phyloP scores from a whole-genome alignment of 2,888 invertebrate genomes.

The Pegoplata infirma region DNA sequence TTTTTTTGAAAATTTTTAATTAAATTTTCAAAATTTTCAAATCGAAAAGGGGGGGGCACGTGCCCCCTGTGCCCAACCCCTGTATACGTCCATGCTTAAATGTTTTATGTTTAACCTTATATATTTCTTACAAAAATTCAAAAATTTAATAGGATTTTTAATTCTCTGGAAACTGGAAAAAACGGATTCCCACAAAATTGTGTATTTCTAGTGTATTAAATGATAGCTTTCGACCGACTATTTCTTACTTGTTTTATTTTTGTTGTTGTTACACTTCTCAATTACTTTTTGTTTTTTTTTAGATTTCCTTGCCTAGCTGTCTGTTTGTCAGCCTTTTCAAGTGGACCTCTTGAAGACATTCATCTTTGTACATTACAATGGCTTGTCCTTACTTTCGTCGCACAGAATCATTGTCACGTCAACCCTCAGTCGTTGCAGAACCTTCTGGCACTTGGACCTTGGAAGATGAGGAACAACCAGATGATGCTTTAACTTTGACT shows the following conservation, averaged over 20 bases:
- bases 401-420: slow-evolving; percentile 74
- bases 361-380: slow-evolving; percentile 66
- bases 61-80: no score
- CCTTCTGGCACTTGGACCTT: slow-evolving; percentile 73
- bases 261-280: not conserved
- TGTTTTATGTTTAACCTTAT: no score
- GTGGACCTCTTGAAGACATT: slow-evolving; percentile 31
- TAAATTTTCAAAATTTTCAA: no score
- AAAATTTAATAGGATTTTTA: no score
- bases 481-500: slow-evolving; percentile 81
- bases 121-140: no score
- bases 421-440: slow-evolving; percentile 75
- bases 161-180: no score
- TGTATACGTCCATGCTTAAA: no score
- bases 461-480: slow-evolving; percentile 77
- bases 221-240: no score
- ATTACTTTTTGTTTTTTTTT: slow-evolving; percentile 13
- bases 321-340: slow-evolving; percentile 33
- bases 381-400: slow-evolving; percentile 78
- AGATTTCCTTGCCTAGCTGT: slow-evolving; percentile 38
- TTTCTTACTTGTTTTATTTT: not conserved
- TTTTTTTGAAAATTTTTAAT: no score
- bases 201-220: no score
- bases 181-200: no score
- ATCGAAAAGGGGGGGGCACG: no score